These are phyloP conservation scores for Xestia rhomboidea DNA, from an alignment of 2,888 invertebrate genomes.

Conservation along the genomic window DNA sequence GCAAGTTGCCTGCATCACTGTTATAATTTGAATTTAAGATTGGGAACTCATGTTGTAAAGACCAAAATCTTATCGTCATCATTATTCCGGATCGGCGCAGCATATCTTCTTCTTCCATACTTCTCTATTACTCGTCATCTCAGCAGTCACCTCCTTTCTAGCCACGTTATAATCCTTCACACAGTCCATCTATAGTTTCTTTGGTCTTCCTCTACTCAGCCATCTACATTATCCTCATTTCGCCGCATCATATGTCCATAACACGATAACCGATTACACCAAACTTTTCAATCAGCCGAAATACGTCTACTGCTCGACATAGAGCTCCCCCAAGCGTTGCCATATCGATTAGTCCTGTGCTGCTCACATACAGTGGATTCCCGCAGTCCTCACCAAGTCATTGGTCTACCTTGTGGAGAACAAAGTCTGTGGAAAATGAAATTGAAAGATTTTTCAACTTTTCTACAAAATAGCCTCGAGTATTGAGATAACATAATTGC, in stretches of 20 bases:
- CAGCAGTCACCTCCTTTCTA: too few species aligned
- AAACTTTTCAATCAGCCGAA: background rate
- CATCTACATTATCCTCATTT: too few species aligned
- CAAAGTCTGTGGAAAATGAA: background rate
- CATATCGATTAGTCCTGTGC: background rate
- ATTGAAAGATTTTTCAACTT: background rate
- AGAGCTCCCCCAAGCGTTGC: background rate
- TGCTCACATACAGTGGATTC: background rate
- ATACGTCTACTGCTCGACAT: background rate
- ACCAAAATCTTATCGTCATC: background rate
- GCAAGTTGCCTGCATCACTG: background rate
- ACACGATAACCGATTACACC: too few species aligned
- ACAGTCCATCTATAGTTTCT: too few species aligned
- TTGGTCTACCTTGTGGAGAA: background rate
- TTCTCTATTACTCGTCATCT: too few species aligned
- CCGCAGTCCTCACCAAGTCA: background rate
- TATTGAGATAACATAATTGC: background rate
- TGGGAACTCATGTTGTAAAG: background rate
- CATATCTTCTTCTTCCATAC: too few species aligned
- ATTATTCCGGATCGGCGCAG: too few species aligned
- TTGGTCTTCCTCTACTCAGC: too few species aligned
- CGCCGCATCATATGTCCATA: too few species aligned
- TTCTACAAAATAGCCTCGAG: background rate
- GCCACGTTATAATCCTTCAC: too few species aligned
- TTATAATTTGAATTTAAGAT: background rate